Conservation (phyloP, 2,888 invertebrate species). For the Endomychus coccineus region DNA sequence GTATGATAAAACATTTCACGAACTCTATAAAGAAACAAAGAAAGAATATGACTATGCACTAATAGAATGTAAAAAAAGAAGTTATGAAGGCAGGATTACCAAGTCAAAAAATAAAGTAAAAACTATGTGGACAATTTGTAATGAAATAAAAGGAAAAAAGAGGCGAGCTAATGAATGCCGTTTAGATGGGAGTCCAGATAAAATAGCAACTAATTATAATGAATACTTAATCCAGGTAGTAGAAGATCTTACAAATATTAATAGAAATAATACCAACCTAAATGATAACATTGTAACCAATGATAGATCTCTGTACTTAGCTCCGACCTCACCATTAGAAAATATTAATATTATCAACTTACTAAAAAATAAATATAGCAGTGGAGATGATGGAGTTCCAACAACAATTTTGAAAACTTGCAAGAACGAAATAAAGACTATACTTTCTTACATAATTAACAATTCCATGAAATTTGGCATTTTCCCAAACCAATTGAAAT, state of each 20-base stretch:
- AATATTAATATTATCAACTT: neutral
- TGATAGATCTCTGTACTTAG: neutral
- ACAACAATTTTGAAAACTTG: constrained; percentile 6
- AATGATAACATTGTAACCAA: neutral
- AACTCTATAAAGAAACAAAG: neutral
- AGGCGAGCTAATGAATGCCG: constrained; percentile 1
- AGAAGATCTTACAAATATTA: neutral
- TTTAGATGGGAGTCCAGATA: neutral
- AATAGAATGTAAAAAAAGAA: neutral
- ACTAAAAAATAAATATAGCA: constrained; percentile 3
- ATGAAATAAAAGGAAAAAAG: neutral
- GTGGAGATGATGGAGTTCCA: constrained; percentile 8
- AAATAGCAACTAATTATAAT: constrained; percentile 5
- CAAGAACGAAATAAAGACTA: constrained; percentile 1
- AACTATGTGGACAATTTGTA: neutral
- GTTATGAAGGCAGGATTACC: neutral
- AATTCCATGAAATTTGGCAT: constrained; percentile 10
- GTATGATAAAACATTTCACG: neutral
- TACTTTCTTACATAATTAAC: constrained; percentile 4
- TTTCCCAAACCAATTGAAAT: constrained; percentile 6
- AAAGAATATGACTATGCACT: constrained; percentile 3
- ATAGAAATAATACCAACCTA: neutral
- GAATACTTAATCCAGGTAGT: constrained; percentile 1
- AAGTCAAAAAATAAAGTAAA: constrained; percentile 3
- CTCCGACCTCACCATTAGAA: constrained; percentile 1